Base-by-base conservation (phyloP, 2,888 invertebrate genomes). In the Aromia moschata region DNA sequence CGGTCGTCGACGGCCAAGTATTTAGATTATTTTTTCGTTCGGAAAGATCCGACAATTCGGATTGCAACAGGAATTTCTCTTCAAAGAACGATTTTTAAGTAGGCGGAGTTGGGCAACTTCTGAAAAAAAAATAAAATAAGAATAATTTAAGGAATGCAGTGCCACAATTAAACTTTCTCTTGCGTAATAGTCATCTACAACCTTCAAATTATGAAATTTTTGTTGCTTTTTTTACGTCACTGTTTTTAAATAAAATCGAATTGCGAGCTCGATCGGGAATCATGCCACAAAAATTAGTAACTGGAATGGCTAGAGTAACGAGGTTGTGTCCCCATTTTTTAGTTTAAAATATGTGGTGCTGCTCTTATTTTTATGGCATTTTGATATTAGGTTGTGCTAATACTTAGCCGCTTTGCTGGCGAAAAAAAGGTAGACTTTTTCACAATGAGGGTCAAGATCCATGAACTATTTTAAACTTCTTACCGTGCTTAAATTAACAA, bases 81-180 rank as follows among this genome's bases (percentile, higher is more conserved):
- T 12, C 14, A 38, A 38, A 37, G 11, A 49, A 49, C 25, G 37
- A 43, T 44, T 11, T 45, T 47, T 51, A 41, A 37, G 59, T 57
- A 45, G 64, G 64, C 40, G 60, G 52, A 37, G 47, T 60, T 56
- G 60, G 52, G 60, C 56, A 64, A 64, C 49, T 52, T n/a, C n/a
- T n/a, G 30, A 47, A n/a, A n/a, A n/a, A 17, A 40, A 33, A 60
- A 56, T 12, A 49, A 56, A 60, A 56, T 56, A 60, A 47, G 52
- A 44, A 64, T 51, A 25, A 64, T 58, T 60, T 53, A 36, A 52
- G 60, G 64, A 64, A 64, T 64, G 64, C 64, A 56, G 53, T 58
- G 46, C 38, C 25, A 38, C 25, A 49, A 38, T 47, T 49, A 49
- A 36, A 18, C 64, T 64, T 64, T 64, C 63, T 58, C 60, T 64